These are phyloP conservation scores for Luperina testacea DNA, from an alignment of 2,888 invertebrate genomes.

Conservation along the genomic window DNA sequence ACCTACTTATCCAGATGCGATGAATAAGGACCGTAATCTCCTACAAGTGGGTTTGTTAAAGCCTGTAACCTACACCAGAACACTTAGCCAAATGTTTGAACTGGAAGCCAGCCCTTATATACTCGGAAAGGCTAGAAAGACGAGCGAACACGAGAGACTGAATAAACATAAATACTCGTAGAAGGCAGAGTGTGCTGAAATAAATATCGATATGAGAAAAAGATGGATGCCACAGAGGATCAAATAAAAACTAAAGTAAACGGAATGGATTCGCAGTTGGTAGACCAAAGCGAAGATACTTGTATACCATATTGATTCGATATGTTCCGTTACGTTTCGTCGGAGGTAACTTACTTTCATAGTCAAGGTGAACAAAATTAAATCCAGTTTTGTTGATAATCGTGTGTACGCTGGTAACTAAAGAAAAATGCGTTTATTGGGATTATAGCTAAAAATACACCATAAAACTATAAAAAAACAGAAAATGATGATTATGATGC, in stretches of 20 bases:
- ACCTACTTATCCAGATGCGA: background rate
- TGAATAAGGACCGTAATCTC: background rate
- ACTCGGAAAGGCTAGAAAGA: conserved; percentile 19
- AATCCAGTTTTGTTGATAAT: background rate
- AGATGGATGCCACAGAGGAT: conserved; percentile 28
- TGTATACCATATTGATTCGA: background rate
- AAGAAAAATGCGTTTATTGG: too few species aligned
- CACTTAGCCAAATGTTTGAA: conserved; percentile 19
- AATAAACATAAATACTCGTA: conserved; percentile 34
- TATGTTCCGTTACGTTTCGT: background rate
- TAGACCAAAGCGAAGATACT: background rate
- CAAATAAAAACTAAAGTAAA: conserved; percentile 43
- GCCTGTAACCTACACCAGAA: background rate
- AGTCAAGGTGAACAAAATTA: background rate
- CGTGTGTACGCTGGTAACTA: too few species aligned
- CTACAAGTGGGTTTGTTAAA: background rate
- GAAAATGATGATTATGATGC: too few species aligned
- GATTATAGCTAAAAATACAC: too few species aligned
- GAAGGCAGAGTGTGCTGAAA: conserved; percentile 18
- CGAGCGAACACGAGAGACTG: background rate
- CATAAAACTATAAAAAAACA: too few species aligned
- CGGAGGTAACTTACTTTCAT: background rate
- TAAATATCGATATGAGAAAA: conserved; percentile 43
- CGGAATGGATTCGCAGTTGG: conserved; percentile 8
- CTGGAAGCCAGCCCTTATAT: conserved; percentile 10